These are phyloP conservation scores for Hippocampus guttulatus DNA, from an alignment of 2,113 vertebrate species.

Conservation along the genomic window DNA sequence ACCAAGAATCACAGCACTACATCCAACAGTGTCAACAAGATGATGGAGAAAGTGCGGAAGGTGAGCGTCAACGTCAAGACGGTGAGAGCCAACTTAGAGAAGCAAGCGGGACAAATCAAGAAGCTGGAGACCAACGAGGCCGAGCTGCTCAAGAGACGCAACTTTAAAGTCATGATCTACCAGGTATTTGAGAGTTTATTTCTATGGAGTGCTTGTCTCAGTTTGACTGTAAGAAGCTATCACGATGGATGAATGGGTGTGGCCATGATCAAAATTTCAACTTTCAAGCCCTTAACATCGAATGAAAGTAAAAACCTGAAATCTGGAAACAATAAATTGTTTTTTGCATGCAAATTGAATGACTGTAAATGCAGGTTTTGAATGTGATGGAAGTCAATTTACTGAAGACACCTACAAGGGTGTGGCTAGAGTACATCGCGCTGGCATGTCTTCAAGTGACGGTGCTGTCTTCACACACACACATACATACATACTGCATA, in stretches of 20 bases:
- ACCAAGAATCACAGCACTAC: slow-evolving; percentile 89
- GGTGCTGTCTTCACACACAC: neutral
- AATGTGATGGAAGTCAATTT: slow-evolving; percentile 1
- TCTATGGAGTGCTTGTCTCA: neutral
- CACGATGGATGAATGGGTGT: slow-evolving; percentile 35
- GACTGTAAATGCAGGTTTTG: neutral
- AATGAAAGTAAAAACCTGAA: slow-evolving; percentile 5
- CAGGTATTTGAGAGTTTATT: slow-evolving; percentile 76
- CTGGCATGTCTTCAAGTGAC: slow-evolving; percentile 10
- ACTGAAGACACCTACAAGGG: slow-evolving; percentile 14
- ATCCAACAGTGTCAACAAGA: slow-evolving; percentile 89
- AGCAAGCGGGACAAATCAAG: slow-evolving; percentile 93
- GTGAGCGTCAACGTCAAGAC: slow-evolving; percentile 98
- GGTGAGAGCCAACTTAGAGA: slow-evolving; percentile 88
- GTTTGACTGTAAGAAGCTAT: neutral
- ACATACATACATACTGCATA: neutral
- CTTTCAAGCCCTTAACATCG: neutral
- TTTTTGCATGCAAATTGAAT: neutral
- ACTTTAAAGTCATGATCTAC: slow-evolving; percentile 99
- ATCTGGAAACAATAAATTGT: neutral
- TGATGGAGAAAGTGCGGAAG: slow-evolving; percentile 95
- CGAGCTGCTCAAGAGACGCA: slow-evolving; percentile 90
- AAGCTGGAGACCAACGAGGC: slow-evolving; percentile 95
- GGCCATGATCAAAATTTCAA: slow-evolving; percentile 8
- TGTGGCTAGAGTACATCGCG: slow-evolving; percentile 12